Evolutionary conservation across 2,797 vertebrate species (phyloP).

Genomic region (Bufotes viridis): DNA sequence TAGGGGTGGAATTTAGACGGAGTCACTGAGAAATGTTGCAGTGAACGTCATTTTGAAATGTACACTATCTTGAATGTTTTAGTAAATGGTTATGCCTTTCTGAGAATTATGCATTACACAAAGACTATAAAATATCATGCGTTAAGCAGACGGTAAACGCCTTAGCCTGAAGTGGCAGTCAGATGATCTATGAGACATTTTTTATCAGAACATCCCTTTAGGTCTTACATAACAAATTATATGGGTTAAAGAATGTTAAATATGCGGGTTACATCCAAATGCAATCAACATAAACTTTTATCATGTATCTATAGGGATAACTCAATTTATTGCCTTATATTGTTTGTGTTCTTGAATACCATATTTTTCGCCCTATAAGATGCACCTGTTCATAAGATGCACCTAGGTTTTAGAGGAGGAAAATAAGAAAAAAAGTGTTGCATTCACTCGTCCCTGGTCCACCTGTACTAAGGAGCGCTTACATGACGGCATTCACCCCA

Average conservation of each 20-base stretch:
- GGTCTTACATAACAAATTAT: not conserved
- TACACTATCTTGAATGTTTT: not conserved
- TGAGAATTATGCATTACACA: not conserved
- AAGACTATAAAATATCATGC: not conserved
- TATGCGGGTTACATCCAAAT: not conserved
- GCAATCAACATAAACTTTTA: not conserved
- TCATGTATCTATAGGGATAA: not conserved
- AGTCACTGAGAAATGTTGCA: not conserved
- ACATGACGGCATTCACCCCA: too few relatives aligned
- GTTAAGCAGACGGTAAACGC: not conserved
- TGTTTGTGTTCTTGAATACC: too few relatives aligned
- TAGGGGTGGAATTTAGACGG: not conserved
- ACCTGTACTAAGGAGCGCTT: too few relatives aligned
- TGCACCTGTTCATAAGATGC: too few relatives aligned
- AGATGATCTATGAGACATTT: slow-evolving; percentile 5
- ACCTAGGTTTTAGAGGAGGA: too few relatives aligned
- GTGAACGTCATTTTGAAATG: not conserved
- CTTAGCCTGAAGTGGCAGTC: not conserved
- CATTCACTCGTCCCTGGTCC: too few relatives aligned
- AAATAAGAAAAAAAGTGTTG: too few relatives aligned
- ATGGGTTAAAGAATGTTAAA: not conserved
- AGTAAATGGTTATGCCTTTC: not conserved
- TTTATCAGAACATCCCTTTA: not conserved
- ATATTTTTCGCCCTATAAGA: too few relatives aligned
- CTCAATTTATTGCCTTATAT: too few relatives aligned